Base-by-base conservation (phyloP, 1,140 invertebrate genomes). In the Anastrepha obliqua region DNA sequence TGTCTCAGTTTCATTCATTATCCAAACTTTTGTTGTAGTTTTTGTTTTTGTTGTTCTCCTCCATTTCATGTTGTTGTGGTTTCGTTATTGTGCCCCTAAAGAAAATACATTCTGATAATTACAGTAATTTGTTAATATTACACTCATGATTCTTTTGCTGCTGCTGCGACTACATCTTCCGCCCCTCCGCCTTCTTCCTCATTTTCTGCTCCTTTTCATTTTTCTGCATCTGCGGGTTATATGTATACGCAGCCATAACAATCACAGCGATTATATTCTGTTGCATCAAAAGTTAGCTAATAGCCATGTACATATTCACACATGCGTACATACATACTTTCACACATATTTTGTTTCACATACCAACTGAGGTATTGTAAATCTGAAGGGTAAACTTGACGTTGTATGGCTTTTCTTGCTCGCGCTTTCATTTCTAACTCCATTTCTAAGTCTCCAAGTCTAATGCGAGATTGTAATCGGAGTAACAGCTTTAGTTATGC, bases 21-120 rank as follows among this genome's bases (percentile, higher is more conserved):
- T 64, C 58, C 5, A 15, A 8, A 44, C 7, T 44, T 20, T 62
- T 86, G 85, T 42, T 81, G 44, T 0, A 62, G 13, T 29, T 44
- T 5, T 85, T 78, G 9, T 81, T 81, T 51, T 74, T 81, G 17
- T 51, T 81, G 8, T 81, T 81, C 47, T 51, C 5, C 9, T 47
- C 9, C 11, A 9, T 60, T 86, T 59, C 3, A 2, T 86, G 51
- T 47, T 64, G 42, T 47, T 67, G n/a, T 87, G 20, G 42, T 39
- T 87, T 74, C 87, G 39, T 87, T 78, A 70, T 87, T 81, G 70
- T 87, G 87, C 87, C 87, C 87, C 70, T 78, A 81, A 87, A 87
- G 67, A 87, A 87, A 87, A 87, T 87, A 87, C 87, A 87, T 87
- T 87, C 87, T 87, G 67, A 81, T 87, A 87, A 87, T 87, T 87